Evolutionary conservation across 2,113 vertebrate genomes (phyloP), one percentile per base, ranked within the genome.

Genomic region (Catharus bicknelli): DNA sequence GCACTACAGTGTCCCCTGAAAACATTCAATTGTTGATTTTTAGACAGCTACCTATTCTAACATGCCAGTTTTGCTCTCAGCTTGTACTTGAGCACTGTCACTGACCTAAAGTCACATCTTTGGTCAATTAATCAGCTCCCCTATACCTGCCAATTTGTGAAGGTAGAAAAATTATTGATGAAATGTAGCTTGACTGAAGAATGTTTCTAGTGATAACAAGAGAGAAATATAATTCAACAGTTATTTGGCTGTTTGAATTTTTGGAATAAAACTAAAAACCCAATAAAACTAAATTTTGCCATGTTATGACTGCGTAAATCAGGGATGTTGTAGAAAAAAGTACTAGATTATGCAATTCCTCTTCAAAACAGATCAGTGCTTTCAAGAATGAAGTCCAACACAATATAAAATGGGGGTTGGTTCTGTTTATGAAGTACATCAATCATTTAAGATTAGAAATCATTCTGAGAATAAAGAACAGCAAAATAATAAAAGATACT

Each of bases 21-120:
- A 57, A 32, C 5, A 57, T 5, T 9, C 22, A 5, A 11, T 5
- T 11, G 17, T 3, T 43, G 14, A 5, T 23, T 57, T 57, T 45
- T 22, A 26, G 13, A 4, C 6, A 51, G 30, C n/a, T 26, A 2
- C 4, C 1, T 20, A 3, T 14, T 47, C 15, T 10, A 36, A 40
- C 43, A 74, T 1, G 16, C n/a, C 42, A 4, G 51, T 2, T 61
- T 26, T 45, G 32, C 32, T 26, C 74, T 38, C 58, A 22, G 63
- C 19, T 34, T 38, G 15, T 34, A 3, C 45, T 15, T 48, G 30
- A 57, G 42, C 10, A 9, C 12, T 2, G 29, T 19, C 58, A 34
- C 38, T 14, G 48, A 26, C 54, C 74, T 69, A 1, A 55, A 68
- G 26, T 34, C 45, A 13, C 13, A 20, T 13, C 53, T 45, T 76